Base-by-base conservation (phyloP, 2,888 invertebrate genomes). In the Glaucopsyche alexis region DNA sequence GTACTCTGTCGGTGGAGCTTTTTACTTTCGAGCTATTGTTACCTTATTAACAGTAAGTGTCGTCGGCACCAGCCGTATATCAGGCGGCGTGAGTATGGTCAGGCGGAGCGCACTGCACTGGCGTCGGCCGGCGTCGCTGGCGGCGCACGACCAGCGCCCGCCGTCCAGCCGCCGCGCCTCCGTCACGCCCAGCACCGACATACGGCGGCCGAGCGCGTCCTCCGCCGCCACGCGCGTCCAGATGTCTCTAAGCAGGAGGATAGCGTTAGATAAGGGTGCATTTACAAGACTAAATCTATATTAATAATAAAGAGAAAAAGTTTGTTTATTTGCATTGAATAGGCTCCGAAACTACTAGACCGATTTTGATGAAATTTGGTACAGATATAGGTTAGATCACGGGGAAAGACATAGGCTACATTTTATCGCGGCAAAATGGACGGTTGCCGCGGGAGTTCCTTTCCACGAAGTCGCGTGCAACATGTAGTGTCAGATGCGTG, bases 121-220 rank as follows among this genome's bases (percentile, higher is more conserved):
- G 77, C 96, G 94, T 70, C 95, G 88, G n/a, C 95, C 95, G 80
- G 94, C 95, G 81, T 96, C 96, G 72, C 94, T 93, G 45, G 95
- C 96, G 81, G 96, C 95, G 84, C 98, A 97, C 4, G 96, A 96
- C 93, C 97, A 97, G 74, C 94, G 93, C 19, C 97, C 97, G 38
- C 95, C 94, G 82, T 98, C 97, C 50, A 95, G 92, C 38, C 92
- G 87, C 75, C 94, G 94, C 0, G 96, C 95, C 77, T 94, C 95
- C 14, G 95, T 95, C 73, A 97, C 94, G 0, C 95, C 96, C 77
- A 97, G 88, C 50, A 96, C 92, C 0, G 96, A 96, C 79, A 95
- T 96, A 11, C 92, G 89, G 16, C 91, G 85, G 1, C 91, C 91
- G 1, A 90, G 78, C 0, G 89, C 90, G 40, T 93, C 92, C 80